A percentile compares a stretch with the other conserved stretches of the same genome.
phyloP scores from a whole-genome alignment of 2,888 invertebrate genomes.

The Amiota mariae region DNA sequence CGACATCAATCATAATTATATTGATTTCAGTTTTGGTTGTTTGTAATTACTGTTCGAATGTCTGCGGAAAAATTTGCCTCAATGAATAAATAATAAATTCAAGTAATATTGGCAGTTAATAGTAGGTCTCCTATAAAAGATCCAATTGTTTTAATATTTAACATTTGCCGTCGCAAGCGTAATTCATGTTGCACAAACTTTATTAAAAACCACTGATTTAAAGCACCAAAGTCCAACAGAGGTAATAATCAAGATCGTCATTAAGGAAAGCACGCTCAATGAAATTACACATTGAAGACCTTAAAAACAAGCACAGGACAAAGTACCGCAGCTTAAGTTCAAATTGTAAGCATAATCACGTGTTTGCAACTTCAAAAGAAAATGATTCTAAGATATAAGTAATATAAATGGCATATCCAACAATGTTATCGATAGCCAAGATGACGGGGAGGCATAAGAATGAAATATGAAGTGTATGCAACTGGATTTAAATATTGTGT shows the following conservation, averaged over 20 bases:
- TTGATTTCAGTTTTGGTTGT: not conserved
- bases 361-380: not conserved
- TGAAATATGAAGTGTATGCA: no score
- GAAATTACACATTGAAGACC: constrained; percentile 11
- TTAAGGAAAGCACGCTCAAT: constrained; percentile 9
- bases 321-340: not conserved
- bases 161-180: not conserved
- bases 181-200: not conserved
- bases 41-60: not conserved
- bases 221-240: not conserved
- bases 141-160: not conserved
- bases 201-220: constrained; percentile 7
- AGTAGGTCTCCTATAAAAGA: no score
- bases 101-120: no score
- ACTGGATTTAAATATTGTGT: no score
- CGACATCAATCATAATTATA: constrained; percentile 37
- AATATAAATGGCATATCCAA: no score
- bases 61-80: not conserved
- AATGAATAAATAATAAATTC: not conserved
- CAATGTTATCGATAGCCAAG: no score
- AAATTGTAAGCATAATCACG: constrained; percentile 21
- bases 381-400: no score
- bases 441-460: no score
- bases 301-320: no score
- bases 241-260: not conserved